phyloP scores from a whole-genome alignment of 53 echinoderm and acorn worm species.

The Henricia sp. region DNA sequence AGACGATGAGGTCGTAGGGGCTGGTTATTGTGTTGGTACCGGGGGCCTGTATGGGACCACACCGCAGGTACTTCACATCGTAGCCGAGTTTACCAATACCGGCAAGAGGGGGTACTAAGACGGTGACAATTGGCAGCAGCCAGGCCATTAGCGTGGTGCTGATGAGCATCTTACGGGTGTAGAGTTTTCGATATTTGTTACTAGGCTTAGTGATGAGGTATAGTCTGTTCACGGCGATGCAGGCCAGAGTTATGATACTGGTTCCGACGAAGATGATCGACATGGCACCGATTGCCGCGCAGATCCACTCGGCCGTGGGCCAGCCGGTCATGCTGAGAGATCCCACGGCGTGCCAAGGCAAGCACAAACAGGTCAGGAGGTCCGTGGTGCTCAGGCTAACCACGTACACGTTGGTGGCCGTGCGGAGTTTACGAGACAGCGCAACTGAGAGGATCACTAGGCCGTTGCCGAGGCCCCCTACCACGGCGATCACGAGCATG shows the following conservation, averaged over 20 bases:
- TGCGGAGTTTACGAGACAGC: conserved; percentile 83
- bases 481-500: conserved; percentile 71
- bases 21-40: conserved; percentile 9
- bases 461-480: conserved; percentile 83
- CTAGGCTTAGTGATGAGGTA: conserved; percentile 83
- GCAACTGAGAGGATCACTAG: conserved; percentile 83
- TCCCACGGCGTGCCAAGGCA: conserved; percentile 84
- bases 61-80: conserved; percentile 85
- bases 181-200: conserved; percentile 66
- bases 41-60: conserved; percentile 79
- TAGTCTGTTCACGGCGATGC: conserved; percentile 83
- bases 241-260: conserved; percentile 82
- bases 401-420: conserved; percentile 97
- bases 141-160: conserved; percentile 79
- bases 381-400: conserved; percentile 90
- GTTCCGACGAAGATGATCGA: conserved; percentile 86
- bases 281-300: conserved; percentile 71
- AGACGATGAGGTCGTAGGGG: conserved; percentile 79
- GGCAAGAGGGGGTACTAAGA: conserved; percentile 66
- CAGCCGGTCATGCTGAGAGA: conserved; percentile 67
- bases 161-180: conserved; percentile 71
- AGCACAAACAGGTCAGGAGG: conserved; percentile 78
- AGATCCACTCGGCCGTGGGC: conserved; percentile 77
- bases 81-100: conserved; percentile 89
- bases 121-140: conserved; percentile 74